Evolutionary conservation across 2,113 vertebrate species (phyloP), one percentile per base, ranked within the genome.

Genomic region (Ophiodon elongatus): DNA sequence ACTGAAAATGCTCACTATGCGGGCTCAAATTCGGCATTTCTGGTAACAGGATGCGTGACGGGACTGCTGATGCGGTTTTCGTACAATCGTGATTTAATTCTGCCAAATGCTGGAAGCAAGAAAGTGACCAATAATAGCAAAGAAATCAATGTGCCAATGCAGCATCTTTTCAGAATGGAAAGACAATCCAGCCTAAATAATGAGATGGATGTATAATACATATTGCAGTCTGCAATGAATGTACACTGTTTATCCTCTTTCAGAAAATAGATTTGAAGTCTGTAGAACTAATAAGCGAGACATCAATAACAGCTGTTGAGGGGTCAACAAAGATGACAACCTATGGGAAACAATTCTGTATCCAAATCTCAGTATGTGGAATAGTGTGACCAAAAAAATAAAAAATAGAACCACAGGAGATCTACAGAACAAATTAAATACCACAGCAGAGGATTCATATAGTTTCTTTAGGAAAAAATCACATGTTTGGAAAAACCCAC

Each of bases 401-500:
- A 83, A 74, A 4, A 50, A 47, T 8, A 62, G 59, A 62, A 2
- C 72, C 64, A 62, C 33, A 65, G 33, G 69, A 47, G 19, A 76
- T 15, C 25, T 68, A 59, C 17, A 75, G 54, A 27, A 79, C 56
- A 76, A 82, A 85, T 85, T 78, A 89, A 73, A 69, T 43, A 31
- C 64, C 56, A 67, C 65, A 82, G 60, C 2, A 15, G 57, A 47
- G 23, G 72, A 60, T 71, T 81, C 29, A 39, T 79, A 89, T 75
- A 76, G 82, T 63, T 92, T 91, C 83, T 89, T 65, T 77, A 64
- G 41, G 54, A 68, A 43, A n/a, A 62, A 67, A 86, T 37, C 57
- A 63, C 82, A 81, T 70, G 70, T 60, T 78, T 0, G 76, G 83
- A 83, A 84, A 85, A 90, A 67, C 50, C 37, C 85, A 84, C 50